Conservation (phyloP, 2,888 invertebrate genomes). For the Trisateles emortualis region DNA sequence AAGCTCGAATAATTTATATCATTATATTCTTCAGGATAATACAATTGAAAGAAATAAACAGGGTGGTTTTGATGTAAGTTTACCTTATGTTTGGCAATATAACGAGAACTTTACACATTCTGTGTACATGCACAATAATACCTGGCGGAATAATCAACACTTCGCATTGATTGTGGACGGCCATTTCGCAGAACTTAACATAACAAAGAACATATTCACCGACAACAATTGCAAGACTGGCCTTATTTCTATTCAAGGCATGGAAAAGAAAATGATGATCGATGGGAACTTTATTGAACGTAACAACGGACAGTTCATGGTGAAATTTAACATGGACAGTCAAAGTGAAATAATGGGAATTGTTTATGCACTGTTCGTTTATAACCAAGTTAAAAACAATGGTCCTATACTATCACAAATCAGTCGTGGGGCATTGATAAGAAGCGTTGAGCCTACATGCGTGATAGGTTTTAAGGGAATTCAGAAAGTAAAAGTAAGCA, state of each 20-base stretch:
- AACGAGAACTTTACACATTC: constrained; percentile 98
- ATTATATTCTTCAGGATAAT: constrained; percentile 96
- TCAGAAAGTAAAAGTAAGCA: constrained; percentile 96
- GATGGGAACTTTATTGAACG: constrained; percentile 92
- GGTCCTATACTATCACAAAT: constrained; percentile 72
- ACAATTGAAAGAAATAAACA: constrained; percentile 94
- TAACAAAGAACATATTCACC: constrained; percentile 94
- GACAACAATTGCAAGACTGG: constrained; percentile 95
- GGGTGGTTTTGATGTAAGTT: constrained; percentile 95
- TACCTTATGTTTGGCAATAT: constrained; percentile 98
- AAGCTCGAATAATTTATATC: constrained; percentile 98
- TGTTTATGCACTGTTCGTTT: constrained; percentile 92
- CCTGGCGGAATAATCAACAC: constrained; percentile 94
- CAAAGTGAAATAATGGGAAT: constrained; percentile 97
- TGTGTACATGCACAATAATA: constrained; percentile 94
- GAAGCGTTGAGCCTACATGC: constrained; percentile 89
- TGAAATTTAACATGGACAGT: constrained; percentile 95
- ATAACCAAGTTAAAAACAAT: constrained; percentile 93
- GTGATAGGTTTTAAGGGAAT: constrained; percentile 97
- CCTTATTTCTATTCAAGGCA: constrained; percentile 93
- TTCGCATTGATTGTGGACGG: constrained; percentile 96
- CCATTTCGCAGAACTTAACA: constrained; percentile 96
- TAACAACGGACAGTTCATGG: constrained; percentile 93
- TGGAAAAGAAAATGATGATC: constrained; percentile 98
- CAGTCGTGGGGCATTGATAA: constrained; percentile 67